Evolutionary conservation across 2,113 vertebrate genomes (phyloP), one percentile per base, ranked within the genome.

Genomic region (Pachypanchax playfairii): DNA sequence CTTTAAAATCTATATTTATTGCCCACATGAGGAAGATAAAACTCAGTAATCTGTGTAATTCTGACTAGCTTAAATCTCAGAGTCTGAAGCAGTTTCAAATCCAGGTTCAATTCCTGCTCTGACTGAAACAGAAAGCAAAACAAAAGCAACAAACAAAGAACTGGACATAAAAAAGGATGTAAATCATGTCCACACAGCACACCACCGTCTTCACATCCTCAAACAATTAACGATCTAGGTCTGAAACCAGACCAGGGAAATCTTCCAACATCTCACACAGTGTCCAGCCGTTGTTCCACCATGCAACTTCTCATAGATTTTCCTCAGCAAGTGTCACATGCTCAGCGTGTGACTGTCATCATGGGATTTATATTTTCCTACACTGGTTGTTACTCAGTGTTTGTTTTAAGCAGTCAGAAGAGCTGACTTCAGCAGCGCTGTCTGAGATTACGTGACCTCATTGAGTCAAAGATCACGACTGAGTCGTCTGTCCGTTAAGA

Each of bases 101-200:
- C 65, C 56, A 72, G 52, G 42, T 76, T 84, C 84, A 84, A 75
- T 86, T 87, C 78, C 69, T n/a, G 35, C 6, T 71, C 38, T 5
- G 18, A 14, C 6, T 29, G 33, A 62, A 67, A 73, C 60, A 21
- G 33, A 63, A 51, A 75, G 36, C 55, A 41, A 59, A 73, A 59
- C 21, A 8, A 60, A 56, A 52, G 14, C 33, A 26, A 52, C 3
- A 33, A n/a, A n/a, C n/a, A n/a, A n/a, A n/a, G n/a, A n/a, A n/a
- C n/a, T n/a, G 61, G 43, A 25, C 13, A 10, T 29, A 46, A 76
- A 85, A 62, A 59, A 10, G 81, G 83, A 85, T 82, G 60, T 77
- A 72, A 74, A 31, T n/a, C 29, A 33, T 36, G 57, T 60, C 42
- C 44, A 38, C 20, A 15, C 6, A 51, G 3, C 33, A 13, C 55